Base-by-base conservation (phyloP, 1,140 invertebrate species). In the Neodiprion pinetum region DNA sequence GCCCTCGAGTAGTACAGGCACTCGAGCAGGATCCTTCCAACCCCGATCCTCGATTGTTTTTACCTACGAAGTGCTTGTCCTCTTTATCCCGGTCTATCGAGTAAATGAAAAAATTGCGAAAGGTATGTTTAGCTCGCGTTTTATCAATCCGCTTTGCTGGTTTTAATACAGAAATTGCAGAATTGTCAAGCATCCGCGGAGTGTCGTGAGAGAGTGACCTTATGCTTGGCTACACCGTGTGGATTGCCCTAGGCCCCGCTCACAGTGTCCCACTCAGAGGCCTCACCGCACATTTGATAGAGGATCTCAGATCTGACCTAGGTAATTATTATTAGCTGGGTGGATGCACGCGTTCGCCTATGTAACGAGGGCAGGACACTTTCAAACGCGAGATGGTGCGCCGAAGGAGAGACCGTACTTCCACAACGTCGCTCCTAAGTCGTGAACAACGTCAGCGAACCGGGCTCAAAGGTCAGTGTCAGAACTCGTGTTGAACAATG, bases 171-270 rank as follows among this genome's bases (percentile, higher is more conserved):
- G 28, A 61, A 61, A 61, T 61, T 61, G 53, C 53, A 61, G n/a
- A 61, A 61, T 61, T 61, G 53, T 61, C 53, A 12, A 61, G 11
- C 53, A 17, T 17, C 53, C 53, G 11, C 11, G 9, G 11, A 61
- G 53, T 61, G 53, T 61, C 53, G 53, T 61, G 53, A 61, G 53
- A 61, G 53, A 61, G 53, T 61, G 53, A 61, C 53, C 53, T 61
- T 61, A 61, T 17, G 53, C 53, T 4, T 14, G 53, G n/a, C 53
- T 14, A 17, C n/a, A 61, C 53, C 53, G n/a, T 1, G 11, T 61
- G n/a, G 53, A 61, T 61, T 61, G 53, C 53, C 53, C 9, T 12
- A 61, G 53, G 53, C 53, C 53, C 53, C n/a, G 53, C 53, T 61
- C n/a, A 40, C 28, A 61, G 53, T 17, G 53, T 61, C 53, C 53